Conservation (phyloP, 2,888 invertebrate genomes). For the Adineta ricciae region DNA sequence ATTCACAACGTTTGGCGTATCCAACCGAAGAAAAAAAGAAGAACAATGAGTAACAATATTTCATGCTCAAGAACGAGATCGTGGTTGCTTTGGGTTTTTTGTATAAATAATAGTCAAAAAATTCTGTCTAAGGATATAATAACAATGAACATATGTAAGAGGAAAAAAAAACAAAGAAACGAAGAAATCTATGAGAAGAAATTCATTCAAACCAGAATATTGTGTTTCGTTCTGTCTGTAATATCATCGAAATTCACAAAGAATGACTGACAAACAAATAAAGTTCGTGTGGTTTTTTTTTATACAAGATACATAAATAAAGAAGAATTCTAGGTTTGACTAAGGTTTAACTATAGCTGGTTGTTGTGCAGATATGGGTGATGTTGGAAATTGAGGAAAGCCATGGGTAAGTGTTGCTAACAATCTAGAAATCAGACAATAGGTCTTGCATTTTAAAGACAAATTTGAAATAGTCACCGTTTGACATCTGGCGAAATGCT, state of each 20-base stretch:
- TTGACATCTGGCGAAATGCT: conserved; percentile 98
- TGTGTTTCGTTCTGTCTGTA: background rate
- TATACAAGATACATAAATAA: background rate
- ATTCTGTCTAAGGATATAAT: background rate
- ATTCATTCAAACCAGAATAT: background rate
- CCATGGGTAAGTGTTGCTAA: conserved; percentile 18
- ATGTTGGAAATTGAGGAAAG: conserved; percentile 14
- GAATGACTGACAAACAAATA: background rate
- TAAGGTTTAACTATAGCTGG: conserved; percentile 4
- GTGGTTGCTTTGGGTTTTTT: background rate
- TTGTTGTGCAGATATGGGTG: background rate
- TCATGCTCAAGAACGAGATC: background rate
- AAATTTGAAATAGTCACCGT: too few relatives aligned
- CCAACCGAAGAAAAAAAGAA: background rate
- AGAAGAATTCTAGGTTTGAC: background rate
- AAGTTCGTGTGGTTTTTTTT: background rate
- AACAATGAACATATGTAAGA: background rate
- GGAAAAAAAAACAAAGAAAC: background rate
- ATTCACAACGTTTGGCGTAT: background rate
- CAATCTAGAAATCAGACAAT: background rate
- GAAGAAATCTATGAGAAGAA: background rate
- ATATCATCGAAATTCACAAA: background rate
- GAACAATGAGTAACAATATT: background rate
- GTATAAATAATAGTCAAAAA: conserved; percentile 5
- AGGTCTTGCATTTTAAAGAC: too few relatives aligned